These are phyloP conservation scores for Colostygia pectinataria DNA, from an alignment of 2,888 invertebrate genomes.

Conservation along the genomic window DNA sequence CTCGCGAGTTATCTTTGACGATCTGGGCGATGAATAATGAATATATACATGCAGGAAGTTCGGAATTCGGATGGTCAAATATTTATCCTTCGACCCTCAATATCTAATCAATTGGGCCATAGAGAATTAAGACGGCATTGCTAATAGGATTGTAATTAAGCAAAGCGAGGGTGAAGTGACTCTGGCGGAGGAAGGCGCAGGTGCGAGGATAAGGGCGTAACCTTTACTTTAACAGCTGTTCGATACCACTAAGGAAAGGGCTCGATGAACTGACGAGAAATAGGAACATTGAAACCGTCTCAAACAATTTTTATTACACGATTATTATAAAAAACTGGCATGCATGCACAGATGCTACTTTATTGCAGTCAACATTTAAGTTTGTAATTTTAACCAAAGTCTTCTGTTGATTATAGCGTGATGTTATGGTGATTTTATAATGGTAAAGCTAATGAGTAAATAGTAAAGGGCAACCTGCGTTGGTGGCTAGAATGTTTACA, in stretches of 20 bases:
- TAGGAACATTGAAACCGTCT: slow-evolving; percentile 44
- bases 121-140: slow-evolving; percentile 57
- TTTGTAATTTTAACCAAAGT: slow-evolving; percentile 44
- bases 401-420: slow-evolving; percentile 50
- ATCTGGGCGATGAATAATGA: slow-evolving; percentile 46
- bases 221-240: slow-evolving; percentile 75
- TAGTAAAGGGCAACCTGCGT: slow-evolving; percentile 46
- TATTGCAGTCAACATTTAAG: slow-evolving; percentile 34
- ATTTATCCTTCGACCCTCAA: slow-evolving; percentile 51
- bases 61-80: slow-evolving; percentile 45
- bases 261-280: slow-evolving; percentile 55
- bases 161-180: slow-evolving; percentile 52
- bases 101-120: slow-evolving; percentile 53
- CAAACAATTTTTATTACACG: slow-evolving; percentile 55
- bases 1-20: slow-evolving; percentile 39
- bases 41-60: slow-evolving; percentile 43
- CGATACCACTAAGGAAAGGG: slow-evolving; percentile 61
- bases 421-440: slow-evolving; percentile 46
- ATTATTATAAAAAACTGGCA: slow-evolving; percentile 46
- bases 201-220: slow-evolving; percentile 75
- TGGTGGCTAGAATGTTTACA: slow-evolving; percentile 46
- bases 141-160: slow-evolving; percentile 75
- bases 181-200: slow-evolving; percentile 56
- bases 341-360: slow-evolving; percentile 45
- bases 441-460: slow-evolving; percentile 48